Evolutionary conservation across 2,113 vertebrate genomes (phyloP), one percentile per base, ranked within the genome.

Genomic region (Salvelinus namaycush): DNA sequence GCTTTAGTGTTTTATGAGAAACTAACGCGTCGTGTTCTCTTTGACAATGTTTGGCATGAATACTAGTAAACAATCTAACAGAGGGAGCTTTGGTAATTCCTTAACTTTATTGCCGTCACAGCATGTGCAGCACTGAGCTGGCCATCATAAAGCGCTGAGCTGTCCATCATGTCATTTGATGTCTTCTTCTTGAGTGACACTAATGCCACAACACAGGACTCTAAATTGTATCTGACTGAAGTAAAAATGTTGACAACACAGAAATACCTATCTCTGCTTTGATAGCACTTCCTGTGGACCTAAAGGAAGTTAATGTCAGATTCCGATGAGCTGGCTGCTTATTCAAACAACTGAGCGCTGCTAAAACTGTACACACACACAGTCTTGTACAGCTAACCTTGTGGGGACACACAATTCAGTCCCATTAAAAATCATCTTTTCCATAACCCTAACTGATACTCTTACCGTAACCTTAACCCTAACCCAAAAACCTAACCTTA

Each of bases 241-340:
- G 51, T 14, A 9, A 51, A 75, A 75, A 44, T 75, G 62, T 75
- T 64, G 44, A 72, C 57, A 65, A 75, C 73, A 51, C 60, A 26
- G 9, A 67, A 74, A 49, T 13, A 22, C 4, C 39, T 12, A 26
- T 65, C 39, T 9, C 39, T 67, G 73, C 73, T 66, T 67, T 51
- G 64, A 67, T 64, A 75, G 44, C 62, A 67, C 39, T 67, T 67
- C 60, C 34, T 22, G n/a, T 5, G 0, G 29, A 65, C 29, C 5
- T 27, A 74, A 49, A 27, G 49, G 48, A 48, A 31, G 14, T 60
- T 34, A n/a, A 74, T 48, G 22, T 16, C 73, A 16, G 59, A 74
- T 74, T 60, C 20, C 2, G 60, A 75, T 75, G 73, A 75, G 62
- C 73, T 51, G 24, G 73, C 64, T 66, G 60, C 60, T 74, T 74